Percentiles rank a stretch among this genome's conserved stretches.
Evolutionary conservation across 2,113 vertebrate genomes (phyloP).

Genomic region (Lamprologus ornatipinnis): DNA sequence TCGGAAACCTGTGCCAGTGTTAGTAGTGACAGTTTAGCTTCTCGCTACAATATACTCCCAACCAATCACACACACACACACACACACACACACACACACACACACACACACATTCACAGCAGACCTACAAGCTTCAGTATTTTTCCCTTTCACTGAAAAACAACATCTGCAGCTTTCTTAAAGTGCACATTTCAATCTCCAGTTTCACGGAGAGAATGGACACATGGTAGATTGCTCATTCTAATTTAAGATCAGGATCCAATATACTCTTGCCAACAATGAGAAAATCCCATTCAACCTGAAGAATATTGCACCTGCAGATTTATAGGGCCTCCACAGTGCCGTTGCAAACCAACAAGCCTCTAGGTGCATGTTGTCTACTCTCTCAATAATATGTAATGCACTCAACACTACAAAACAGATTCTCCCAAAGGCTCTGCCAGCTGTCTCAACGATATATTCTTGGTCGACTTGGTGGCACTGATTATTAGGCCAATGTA

Average conservation of each 20-base stretch:
- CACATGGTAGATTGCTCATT: neutral
- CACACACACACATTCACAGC: neutral
- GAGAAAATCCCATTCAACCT: neutral
- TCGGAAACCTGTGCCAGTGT: slow-evolving; percentile 45
- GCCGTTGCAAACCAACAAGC: slow-evolving; percentile 7
- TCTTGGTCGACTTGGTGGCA: neutral
- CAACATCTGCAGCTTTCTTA: neutral
- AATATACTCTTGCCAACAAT: neutral
- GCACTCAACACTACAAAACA: slow-evolving; percentile 33
- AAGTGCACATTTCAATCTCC: neutral
- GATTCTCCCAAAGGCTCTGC: slow-evolving; percentile 14
- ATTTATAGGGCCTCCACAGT: slow-evolving; percentile 14
- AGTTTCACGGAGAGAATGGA: neutral
- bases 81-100: neutral
- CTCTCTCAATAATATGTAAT: slow-evolving; percentile 45
- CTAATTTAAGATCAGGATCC: neutral
- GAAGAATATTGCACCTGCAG: neutral
- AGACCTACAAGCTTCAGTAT: neutral
- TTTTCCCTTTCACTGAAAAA: neutral
- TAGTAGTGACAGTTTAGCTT: slow-evolving; percentile 30
- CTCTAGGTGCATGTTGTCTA: slow-evolving; percentile 19
- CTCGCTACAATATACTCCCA: slow-evolving; percentile 21
- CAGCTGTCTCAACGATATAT: slow-evolving; percentile 25
- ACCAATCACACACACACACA: neutral
- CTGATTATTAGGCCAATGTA: slow-evolving; percentile 55